Evolutionary conservation across 1,140 invertebrate species (phyloP), one percentile per base, ranked within the genome.

Genomic region (Schlechtendalia chinensis): DNA sequence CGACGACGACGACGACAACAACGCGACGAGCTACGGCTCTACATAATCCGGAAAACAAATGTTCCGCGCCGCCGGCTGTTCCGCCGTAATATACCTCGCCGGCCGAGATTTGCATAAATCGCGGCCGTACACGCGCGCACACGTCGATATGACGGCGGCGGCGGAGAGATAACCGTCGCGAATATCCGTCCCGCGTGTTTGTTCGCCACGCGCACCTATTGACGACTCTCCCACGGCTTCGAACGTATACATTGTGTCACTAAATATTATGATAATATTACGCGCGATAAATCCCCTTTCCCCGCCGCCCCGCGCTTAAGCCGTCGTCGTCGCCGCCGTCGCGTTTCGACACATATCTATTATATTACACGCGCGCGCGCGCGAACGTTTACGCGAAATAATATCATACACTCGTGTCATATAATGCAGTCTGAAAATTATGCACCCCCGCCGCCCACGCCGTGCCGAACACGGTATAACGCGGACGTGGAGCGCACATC

Each of bases 11-110:
- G 8, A 3, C 32, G 32, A 39, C 32, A 8, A 39, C 32, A 8
- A 39, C 32, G 32, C 27, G 59, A 29, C 27, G 59, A 63, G 59
- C 24, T 24, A 29, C 58, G 59, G 59, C 59, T 63, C 59, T 63
- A n/a, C 8, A 17, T 69, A 69, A 69, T 69, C 65, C 65, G 65
- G 65, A 69, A 69, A 69, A 69, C 65, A 69, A 69, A 69, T 47
- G 65, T 69, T 16, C 65, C 65, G 65, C 65, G 65, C 39, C 19
- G n/a, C 61, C 59, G 27, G 27, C 59, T 19, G 32, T 39, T 4
- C 29, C 61, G 17, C 17, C 17, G 6, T 19, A 10, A 17, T 8
- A 39, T 8, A 39, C 17, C 29, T 5, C 61, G 12, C 14, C 29
- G 12, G 4, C 6, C 63, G 65, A 69, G 65, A 69, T 69, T 69